Evolutionary conservation across 2,888 invertebrate species (phyloP), one percentile per base, ranked within the genome.

Genomic region (Apamea monoglypha): DNA sequence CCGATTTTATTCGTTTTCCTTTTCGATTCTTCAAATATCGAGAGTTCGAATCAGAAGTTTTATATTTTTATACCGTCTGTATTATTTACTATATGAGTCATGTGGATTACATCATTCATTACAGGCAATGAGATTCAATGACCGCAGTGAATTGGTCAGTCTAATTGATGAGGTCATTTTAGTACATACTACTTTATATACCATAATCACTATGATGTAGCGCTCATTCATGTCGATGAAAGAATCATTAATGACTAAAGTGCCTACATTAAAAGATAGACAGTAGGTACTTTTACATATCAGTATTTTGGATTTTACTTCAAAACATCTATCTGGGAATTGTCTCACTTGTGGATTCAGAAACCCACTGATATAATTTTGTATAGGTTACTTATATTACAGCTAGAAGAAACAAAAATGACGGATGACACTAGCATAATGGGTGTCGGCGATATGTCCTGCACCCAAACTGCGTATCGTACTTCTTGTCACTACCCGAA

Each of bases 121-220:
- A 53, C 63, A 25, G 25, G 44, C 70, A 72, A 83, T 81, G 67
- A 81, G 67, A 81, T 76, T 18, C 69, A 79, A 78, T 80, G 79
- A 76, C 74, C 78, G 66, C 50, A 72, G 64, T 67, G 69, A 71
- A 77, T 77, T 75, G 78, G 72, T 44, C 50, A 29, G 44, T 73
- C 68, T 81, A 87, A 85, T 86, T 80, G 76, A 64, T 80, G 77
- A 87, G 81, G 68, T 87, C 86, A 87, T 70, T 73, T 80, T 56
- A 56, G 18, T 56, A 53, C 18, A 18, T 53, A 56, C 10, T 40
- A 56, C 14, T 61, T 40, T 18, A 74, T 50, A 53, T 50, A 44
- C 25, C 25, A 53, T 74, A 10, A 25, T 18, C 21, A 14, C 14
- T 47, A n/a, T 61, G 14, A 61, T 36, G 53, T 77, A n/a, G 18